These are phyloP conservation scores for Andrena cerasifolii DNA, from an alignment of 1,140 invertebrate genomes.

Conservation along the genomic window DNA sequence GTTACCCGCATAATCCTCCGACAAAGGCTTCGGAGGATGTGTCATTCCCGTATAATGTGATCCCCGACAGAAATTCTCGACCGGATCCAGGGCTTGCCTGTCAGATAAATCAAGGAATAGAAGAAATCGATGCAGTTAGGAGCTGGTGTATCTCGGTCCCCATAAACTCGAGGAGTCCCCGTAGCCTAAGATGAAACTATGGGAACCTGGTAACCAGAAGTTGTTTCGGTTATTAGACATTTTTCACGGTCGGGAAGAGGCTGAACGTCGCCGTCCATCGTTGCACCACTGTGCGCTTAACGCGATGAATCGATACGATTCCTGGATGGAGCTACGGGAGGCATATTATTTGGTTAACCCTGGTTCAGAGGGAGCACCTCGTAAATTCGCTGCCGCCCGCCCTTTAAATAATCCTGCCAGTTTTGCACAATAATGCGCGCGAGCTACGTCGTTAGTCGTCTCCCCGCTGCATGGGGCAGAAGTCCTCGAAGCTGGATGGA, in stretches of 20 bases:
- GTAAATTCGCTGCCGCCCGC: conserved; percentile 17
- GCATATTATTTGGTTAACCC: conserved; percentile 29
- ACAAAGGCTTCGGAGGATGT: too few relatives aligned
- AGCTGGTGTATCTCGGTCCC: background rate
- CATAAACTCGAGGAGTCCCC: background rate
- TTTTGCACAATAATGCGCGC: conserved; percentile 59
- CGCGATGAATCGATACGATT: conserved; percentile 2
- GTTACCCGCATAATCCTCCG: too few relatives aligned
- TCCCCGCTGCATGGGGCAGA: conserved; percentile 17
- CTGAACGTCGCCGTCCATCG: background rate
- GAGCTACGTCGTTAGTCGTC: conserved; percentile 66
- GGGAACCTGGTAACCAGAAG: background rate
- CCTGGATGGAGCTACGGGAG: conserved; percentile 11
- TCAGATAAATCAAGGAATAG: background rate
- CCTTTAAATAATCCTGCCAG: conserved; percentile 58
- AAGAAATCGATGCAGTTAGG: background rate
- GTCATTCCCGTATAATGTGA: too few relatives aligned
- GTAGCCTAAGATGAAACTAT: background rate
- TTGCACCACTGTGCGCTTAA: background rate
- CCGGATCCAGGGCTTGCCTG: too few relatives aligned
- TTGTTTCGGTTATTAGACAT: background rate
- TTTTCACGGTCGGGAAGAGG: conserved; percentile 1
- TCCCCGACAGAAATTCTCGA: too few relatives aligned
- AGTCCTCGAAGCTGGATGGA: background rate
- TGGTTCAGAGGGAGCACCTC: background rate